These are phyloP conservation scores for Chaetura pelagica DNA, from an alignment of 2,113 vertebrate species.

Conservation along the genomic window DNA sequence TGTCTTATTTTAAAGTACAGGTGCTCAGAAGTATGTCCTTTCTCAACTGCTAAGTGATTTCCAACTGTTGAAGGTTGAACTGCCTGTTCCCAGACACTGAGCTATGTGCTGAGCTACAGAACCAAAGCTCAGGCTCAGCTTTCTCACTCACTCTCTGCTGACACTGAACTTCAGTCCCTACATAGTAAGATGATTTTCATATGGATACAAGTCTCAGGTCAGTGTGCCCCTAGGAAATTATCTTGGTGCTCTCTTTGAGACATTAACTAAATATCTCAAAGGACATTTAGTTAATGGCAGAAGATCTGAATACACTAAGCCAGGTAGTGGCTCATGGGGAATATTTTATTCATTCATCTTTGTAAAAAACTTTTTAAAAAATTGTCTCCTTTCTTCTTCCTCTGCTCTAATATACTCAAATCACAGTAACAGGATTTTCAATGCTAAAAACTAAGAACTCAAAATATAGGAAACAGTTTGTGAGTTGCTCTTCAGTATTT, in stretches of 20 bases:
- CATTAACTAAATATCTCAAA: no score
- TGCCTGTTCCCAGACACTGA: not conserved
- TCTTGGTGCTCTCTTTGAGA: no score
- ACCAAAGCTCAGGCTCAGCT: not conserved
- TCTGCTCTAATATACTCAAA: not conserved
- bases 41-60: not conserved
- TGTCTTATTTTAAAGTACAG: not conserved
- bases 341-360: not conserved
- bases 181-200: not conserved
- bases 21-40: rapidly evolving
- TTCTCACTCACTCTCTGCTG: not conserved
- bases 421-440: not conserved
- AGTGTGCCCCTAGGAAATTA: no score
- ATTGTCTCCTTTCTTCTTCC: not conserved
- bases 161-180: not conserved
- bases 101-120: not conserved
- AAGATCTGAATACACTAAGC: not conserved
- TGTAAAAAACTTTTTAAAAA: not conserved
- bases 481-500: not conserved
- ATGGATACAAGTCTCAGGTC: not conserved
- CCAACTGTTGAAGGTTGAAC: not conserved
- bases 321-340: not conserved
- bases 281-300: not conserved
- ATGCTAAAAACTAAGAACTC: not conserved
- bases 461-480: not conserved